Conservation (phyloP, 2,797 vertebrate species). For the Podarcis lilfordi region DNA sequence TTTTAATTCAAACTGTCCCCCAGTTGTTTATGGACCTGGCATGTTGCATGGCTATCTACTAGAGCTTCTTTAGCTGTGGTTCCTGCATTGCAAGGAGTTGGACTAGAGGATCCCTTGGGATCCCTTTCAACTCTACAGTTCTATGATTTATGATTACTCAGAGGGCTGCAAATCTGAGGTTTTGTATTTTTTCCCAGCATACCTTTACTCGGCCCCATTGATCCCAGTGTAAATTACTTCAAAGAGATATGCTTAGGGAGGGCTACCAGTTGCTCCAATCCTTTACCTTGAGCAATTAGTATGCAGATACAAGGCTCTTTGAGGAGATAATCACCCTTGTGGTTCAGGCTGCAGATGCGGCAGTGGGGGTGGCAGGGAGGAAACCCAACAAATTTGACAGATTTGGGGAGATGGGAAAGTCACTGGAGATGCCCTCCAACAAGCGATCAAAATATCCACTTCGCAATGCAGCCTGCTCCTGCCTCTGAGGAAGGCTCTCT, state of each 20-base stretch:
- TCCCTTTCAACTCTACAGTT: background rate
- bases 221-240: background rate
- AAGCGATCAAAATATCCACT: background rate
- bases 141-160: background rate
- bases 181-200: background rate
- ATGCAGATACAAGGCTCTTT: background rate
- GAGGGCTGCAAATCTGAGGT: background rate
- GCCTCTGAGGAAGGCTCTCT: background rate
- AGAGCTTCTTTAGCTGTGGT: too few relatives aligned
- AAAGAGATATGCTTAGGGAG: background rate
- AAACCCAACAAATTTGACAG: background rate
- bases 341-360: background rate
- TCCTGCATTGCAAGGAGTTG: too few relatives aligned
- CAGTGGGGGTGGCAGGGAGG: background rate
- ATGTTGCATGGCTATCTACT: too few relatives aligned
- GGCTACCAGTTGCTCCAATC: background rate
- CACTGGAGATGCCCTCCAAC: background rate
- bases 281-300: background rate
- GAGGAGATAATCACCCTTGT: background rate
- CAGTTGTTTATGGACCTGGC: background rate
- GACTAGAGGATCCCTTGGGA: too few relatives aligned
- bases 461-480: background rate
- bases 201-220: background rate
- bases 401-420: too few relatives aligned
- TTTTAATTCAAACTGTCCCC: background rate